Percentiles rank a stretch among this genome's conserved stretches.
phyloP scores from a whole-genome alignment of 2,888 invertebrate genomes.

The Pantelozetes paolii region DNA sequence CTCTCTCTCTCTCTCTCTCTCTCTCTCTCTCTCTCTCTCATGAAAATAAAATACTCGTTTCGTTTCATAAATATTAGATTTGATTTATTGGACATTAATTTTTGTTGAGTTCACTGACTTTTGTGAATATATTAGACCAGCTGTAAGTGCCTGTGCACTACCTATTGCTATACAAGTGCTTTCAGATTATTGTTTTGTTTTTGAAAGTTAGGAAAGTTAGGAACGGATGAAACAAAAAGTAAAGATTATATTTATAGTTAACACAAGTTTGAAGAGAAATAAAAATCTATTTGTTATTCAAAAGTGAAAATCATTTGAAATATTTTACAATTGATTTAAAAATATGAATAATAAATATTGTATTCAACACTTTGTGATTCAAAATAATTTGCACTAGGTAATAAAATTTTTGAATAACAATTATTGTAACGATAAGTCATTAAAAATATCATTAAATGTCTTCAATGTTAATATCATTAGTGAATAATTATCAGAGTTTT shows the following conservation, averaged over 20 bases:
- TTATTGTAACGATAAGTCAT: slow-evolving; percentile 4
- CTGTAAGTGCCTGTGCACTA: not conserved
- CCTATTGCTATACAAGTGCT: not conserved
- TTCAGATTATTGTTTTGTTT: slow-evolving; percentile 28
- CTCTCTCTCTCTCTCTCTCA: no score
- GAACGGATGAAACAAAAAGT: not conserved
- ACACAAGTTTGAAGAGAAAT: not conserved
- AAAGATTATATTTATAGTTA: not conserved
- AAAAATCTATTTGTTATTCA: no score
- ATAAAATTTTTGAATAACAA: not conserved
- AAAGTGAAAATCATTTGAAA: no score
- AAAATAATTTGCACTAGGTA: not conserved
- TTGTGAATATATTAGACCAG: slow-evolving; percentile 25
- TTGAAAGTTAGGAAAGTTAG: not conserved
- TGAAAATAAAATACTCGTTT: no score
- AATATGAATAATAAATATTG: no score
- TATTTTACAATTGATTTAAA: no score
- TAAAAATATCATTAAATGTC: not conserved
- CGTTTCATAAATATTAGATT: slow-evolving; percentile 4
- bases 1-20: no score
- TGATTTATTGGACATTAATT: not conserved
- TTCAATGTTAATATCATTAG: slow-evolving; percentile 1
- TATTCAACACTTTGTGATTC: no score
- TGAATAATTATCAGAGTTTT: not conserved
- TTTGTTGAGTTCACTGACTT: slow-evolving; percentile 22